These are phyloP conservation scores for Austrolebias charrua DNA, from an alignment of 2,797 vertebrate species.

Conservation along the genomic window DNA sequence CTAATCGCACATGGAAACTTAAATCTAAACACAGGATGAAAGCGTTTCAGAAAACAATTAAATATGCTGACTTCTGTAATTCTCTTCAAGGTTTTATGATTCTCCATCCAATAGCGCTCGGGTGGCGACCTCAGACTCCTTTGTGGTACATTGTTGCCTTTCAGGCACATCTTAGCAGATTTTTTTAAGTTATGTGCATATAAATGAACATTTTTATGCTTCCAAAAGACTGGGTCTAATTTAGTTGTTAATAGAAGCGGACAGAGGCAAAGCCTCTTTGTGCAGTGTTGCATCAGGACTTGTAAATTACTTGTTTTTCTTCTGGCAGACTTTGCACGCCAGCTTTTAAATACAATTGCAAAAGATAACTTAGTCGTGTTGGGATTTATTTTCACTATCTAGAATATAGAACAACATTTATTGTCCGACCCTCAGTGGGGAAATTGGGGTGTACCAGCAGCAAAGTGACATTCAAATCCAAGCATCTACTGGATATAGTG, in stretches of 20 bases:
- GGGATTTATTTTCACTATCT: no score
- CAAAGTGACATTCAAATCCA: no score
- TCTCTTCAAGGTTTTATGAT: constrained; percentile 15
- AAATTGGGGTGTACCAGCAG: no score
- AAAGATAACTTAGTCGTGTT: constrained; percentile 1
- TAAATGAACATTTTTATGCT: constrained; percentile 42
- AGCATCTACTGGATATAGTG: background rate
- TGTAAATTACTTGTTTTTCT: constrained; percentile 21
- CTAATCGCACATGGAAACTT: constrained; percentile 7
- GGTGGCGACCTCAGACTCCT: constrained; percentile 33
- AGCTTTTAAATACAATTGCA: background rate
- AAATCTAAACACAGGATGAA: constrained; percentile 25
- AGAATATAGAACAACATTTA: no score
- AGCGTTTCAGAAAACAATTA: constrained; percentile 22
- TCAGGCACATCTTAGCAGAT: constrained; percentile 34
- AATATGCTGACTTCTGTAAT: constrained; percentile 34
- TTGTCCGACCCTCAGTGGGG: no score
- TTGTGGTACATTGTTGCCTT: constrained; percentile 43
- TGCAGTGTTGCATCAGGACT: constrained; percentile 15
- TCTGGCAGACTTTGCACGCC: constrained; percentile 6
- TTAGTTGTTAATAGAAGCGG: constrained; percentile 37
- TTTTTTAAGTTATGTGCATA: constrained; percentile 60
- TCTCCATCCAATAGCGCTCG: constrained; percentile 27
- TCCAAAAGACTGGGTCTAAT: constrained; percentile 28
- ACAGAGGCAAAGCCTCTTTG: constrained; percentile 16